Base-by-base conservation (phyloP, 2,888 invertebrate species). In the Ormyrus pomaceus region DNA sequence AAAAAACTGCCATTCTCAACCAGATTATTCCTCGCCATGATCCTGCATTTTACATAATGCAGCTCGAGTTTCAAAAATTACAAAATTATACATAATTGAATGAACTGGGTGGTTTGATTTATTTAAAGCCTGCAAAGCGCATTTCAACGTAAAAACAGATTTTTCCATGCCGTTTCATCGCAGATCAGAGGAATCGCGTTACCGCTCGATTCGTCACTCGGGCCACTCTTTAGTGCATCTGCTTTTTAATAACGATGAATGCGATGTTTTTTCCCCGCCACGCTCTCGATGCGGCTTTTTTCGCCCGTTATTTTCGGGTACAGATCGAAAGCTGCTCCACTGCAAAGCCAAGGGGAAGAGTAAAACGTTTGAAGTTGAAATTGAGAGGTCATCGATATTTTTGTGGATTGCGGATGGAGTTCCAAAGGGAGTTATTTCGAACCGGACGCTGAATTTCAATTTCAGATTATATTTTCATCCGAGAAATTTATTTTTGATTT, bases 291-390 rank as follows among this genome's bases (percentile, higher is more conserved):
- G 64, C 10, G n/a, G n/a, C 50, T 66, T 78, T 46, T 48, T 61
- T 19, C 13, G 45, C 50, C 10, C n/a, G 45, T 48, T 46, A 46
- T 73, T 76, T 51, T 46, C 53, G 46, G 53, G 3, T 50, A 48
- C 45, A 61, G 8, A 62, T 58, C 64, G 62, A 77, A 64, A 71
- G 56, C 50, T 13, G 62, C 64, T 6, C 64, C 50, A 11, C 48
- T 46, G 13, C 50, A 9, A 34, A 34, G 9, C 9, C 58, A 53
- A 51, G 9, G 19, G 79, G 46, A 55, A n/a, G 70, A 34, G 69
- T 51, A 58, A 68, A 68, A 58, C 79, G 79, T 79, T 79, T 79
- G 64, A 70, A 74, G 74, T 74, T 74, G 70, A 79, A 78, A 78
- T 68, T 62, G 78, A 72, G 73, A 68, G 62, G 73, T 61, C 58